Evolutionary conservation across 2,888 invertebrate genomes (phyloP), one percentile per base, ranked within the genome.

Genomic region (Hirtodrosophila duncani): DNA sequence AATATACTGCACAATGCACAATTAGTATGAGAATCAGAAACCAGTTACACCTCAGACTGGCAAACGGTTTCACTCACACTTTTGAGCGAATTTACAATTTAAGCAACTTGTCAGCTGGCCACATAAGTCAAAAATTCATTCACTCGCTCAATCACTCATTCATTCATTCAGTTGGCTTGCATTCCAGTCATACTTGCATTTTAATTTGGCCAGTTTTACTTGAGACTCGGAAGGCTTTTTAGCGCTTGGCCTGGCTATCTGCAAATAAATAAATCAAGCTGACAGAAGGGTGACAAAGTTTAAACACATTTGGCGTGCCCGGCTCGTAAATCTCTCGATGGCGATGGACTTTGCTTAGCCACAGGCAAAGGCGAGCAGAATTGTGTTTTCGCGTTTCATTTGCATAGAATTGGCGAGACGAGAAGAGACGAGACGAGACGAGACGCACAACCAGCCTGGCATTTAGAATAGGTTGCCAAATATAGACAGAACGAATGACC

Each of bases 241-340:
- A 16, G 42, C 27, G 39, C 41, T 55, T 63, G 57, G 39, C 49
- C 55, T 53, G 67, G 45, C 61, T 81, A 75, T 75, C 75, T 75
- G 80, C 80, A 79, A 81, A 75, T 65, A 77, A 71, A 75, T 83
- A 83, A 83, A 82, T 83, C 81, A 83, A 82, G 67, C 81, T 82
- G 80, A 81, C 83, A 83, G 82, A 82, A 84, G 83, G 84, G 83
- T 83, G 83, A 83, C 83, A 83, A 83, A 83, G 83, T 83, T 84
- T 83, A 83, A 83, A 83, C 83, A 83, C 83, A 80, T 82, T 83
- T 80, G 78, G 83, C 79, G 68, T 67, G 81, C 70, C 65, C 78
- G 66, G 65, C 74, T 78, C 75, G 82, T 80, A 80, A 80, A 80
- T 80, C 82, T 80, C 63, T 45, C 14, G 51, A 55, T 61, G 66